A percentile compares a stretch with the other conserved stretches of the same genome.
Conservation (phyloP, 2,888 invertebrate genomes). For the Zelleria hepariella region DNA sequence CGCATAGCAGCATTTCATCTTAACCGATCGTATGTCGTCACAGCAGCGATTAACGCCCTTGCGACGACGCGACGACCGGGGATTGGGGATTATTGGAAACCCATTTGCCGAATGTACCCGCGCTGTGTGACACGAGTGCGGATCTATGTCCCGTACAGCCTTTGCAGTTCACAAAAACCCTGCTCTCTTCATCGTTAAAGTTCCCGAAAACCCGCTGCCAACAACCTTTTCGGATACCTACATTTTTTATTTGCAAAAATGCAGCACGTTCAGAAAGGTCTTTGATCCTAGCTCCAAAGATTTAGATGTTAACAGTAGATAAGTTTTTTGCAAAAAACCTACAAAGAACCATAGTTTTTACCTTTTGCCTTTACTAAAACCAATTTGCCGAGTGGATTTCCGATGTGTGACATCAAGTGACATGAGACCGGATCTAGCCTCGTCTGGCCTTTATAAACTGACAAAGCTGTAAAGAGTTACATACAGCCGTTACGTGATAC, state of each 20-base stretch:
- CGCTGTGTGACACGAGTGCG: background rate
- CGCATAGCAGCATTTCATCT: background rate
- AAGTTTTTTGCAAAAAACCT: too few species aligned
- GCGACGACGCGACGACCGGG: background rate
- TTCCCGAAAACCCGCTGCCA: too few species aligned
- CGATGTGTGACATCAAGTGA: too few species aligned
- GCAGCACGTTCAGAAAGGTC: too few species aligned
- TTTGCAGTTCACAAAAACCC: background rate
- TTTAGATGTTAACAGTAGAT: too few species aligned
- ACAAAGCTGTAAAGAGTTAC: background rate
- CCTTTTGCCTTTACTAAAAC: too few species aligned
- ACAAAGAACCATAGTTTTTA: too few species aligned
- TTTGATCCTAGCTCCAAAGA: too few species aligned
- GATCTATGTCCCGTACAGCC: background rate
- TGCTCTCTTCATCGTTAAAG: too few species aligned
- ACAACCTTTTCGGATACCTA: too few species aligned
- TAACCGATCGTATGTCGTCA: background rate
- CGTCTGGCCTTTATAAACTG: background rate
- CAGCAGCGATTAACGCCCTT: slow-evolving; percentile 3
- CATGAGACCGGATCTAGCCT: background rate
- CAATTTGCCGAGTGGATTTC: too few species aligned
- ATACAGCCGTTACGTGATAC: background rate
- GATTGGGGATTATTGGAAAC: slow-evolving; percentile 44
- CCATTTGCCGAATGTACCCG: slow-evolving; percentile 26
- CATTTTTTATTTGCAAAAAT: too few species aligned